A percentile compares a stretch with the other conserved stretches of the same genome.
phyloP scores from a whole-genome alignment of 1,140 invertebrate species.

The Idris sp. region DNA sequence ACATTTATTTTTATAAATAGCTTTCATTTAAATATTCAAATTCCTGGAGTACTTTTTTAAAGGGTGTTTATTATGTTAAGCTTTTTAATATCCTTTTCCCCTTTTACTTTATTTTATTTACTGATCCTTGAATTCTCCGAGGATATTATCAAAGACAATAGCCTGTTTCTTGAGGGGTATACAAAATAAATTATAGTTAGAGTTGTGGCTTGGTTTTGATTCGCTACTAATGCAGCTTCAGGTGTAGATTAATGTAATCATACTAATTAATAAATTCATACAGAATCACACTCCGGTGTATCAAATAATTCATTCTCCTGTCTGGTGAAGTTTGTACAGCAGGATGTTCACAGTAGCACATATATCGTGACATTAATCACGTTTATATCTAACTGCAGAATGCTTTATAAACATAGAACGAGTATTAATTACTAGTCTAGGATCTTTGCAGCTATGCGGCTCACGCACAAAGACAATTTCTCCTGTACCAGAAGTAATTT shows the following conservation, averaged over 20 bases:
- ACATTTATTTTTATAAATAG: too few species aligned
- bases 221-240: too few species aligned
- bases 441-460: conserved; percentile 39
- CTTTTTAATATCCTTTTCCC: too few species aligned
- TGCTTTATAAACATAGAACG: conserved; percentile 57
- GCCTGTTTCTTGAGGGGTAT: conserved; percentile 9
- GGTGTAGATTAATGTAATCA: conserved; percentile 39
- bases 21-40: too few species aligned
- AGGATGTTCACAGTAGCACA: conserved; percentile 58
- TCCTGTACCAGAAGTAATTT: conserved; percentile 39
- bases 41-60: too few species aligned
- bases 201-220: too few species aligned
- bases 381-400: conserved; percentile 57
- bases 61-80: too few species aligned
- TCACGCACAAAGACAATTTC: conserved; percentile 43
- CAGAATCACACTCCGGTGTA: conserved; percentile 49
- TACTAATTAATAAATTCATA: conserved; percentile 57
- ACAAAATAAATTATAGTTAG: conserved; percentile 37
- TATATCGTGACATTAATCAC: conserved; percentile 62
- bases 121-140: too few species aligned
- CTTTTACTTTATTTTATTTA: too few species aligned
- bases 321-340: conserved; percentile 51
- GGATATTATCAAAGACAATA: conserved; percentile 29
- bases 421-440: conserved; percentile 59
- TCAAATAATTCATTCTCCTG: conserved; percentile 53